Base-by-base conservation (phyloP, 2,888 invertebrate genomes). In the Agriopis leucophaearia region DNA sequence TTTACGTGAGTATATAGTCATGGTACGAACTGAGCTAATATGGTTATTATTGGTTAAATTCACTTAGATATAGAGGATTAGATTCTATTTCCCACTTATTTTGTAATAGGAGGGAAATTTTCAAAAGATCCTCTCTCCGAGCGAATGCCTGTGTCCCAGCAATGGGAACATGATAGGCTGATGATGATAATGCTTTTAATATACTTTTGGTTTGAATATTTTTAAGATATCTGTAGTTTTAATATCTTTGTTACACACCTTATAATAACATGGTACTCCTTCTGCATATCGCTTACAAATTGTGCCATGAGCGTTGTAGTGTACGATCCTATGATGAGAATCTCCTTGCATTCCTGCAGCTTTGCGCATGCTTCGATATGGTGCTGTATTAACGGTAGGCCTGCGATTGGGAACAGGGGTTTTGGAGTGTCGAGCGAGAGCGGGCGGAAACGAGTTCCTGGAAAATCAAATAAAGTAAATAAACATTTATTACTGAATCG, bases 401-500 rank as follows among this genome's bases (percentile, higher is more conserved):
- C 99, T 59, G 99, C 99, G 13, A 99, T 97, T 0, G 99, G 99
- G 88, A 99, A 99, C 15, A 99, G 88, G 0, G 99, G 99, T 88
- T 99, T 99, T 0, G 99, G 99, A n/a, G 97, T 96, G 85, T 99
- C 99, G 69, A 99, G 92, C 0, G 99, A 99, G 4, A 99, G 94
- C 0, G 99, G 99, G 0, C 99, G 96, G 89, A 99, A 99, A 63
- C 99, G 95, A 9, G 99, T 99, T 0, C 99, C 99, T 99, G 86
- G 47, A 84, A 81, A 60, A 56, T 15, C 64, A 48, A 42, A 15
- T 8, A 81, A 60, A 56, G 15, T 64, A 48, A 42, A 15, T 8
- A 27, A 16, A 15, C 4, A 42, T 13, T 42, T 4, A 12, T 44
- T 27, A 27, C 27, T 2, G 27, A 27, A 27, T 27, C 27, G n/a